These are phyloP conservation scores for Eulemur rufifrons DNA, from an alignment of 2,113 vertebrate genomes.

Conservation along the genomic window DNA sequence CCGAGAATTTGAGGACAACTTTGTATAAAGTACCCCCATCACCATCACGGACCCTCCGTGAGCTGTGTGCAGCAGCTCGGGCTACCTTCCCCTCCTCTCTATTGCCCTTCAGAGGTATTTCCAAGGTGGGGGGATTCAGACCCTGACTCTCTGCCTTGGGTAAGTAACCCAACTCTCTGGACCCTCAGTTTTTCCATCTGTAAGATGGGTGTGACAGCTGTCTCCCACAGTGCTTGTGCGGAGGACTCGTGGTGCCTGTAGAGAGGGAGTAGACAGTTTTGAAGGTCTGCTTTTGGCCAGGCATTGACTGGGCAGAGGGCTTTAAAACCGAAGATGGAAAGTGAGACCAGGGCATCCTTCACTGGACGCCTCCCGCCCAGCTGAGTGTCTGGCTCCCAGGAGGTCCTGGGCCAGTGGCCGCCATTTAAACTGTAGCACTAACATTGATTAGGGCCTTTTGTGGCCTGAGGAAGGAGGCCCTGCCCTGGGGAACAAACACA, in stretches of 20 bases:
- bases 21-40: too few relatives aligned
- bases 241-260: neutral
- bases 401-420: neutral
- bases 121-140: neutral
- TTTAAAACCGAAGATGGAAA: neutral
- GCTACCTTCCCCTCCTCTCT: neutral
- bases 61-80: neutral
- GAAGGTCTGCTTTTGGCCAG: neutral
- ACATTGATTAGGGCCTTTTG: neutral
- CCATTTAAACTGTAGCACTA: neutral
- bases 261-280: neutral
- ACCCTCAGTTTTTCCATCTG: neutral
- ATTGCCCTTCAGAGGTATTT: neutral
- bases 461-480: neutral
- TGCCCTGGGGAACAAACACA: neutral
- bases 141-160: neutral
- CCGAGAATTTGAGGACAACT: neutral
- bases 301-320: neutral
- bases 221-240: neutral
- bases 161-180: neutral
- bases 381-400: neutral
- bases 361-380: rapidly evolving
- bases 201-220: neutral
- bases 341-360: neutral
- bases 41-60: neutral